phyloP scores from a whole-genome alignment of 2,888 invertebrate species.

The Cremastobaeus sp. region DNA sequence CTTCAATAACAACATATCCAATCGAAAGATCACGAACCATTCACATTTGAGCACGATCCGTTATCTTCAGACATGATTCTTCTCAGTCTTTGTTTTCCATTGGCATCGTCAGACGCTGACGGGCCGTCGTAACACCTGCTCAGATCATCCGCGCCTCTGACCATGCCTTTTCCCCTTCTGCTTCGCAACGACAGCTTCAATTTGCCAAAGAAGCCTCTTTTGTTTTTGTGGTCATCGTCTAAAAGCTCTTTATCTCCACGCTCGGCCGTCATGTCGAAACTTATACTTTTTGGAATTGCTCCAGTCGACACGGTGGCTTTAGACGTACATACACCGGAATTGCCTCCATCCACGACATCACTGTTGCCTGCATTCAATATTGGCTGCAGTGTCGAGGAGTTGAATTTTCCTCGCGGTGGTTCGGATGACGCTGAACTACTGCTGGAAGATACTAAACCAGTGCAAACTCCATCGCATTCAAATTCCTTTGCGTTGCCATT shows the following conservation, averaged over 20 bases:
- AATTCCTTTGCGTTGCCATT: slow-evolving; percentile 70
- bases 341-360: slow-evolving; percentile 64
- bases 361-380: slow-evolving; percentile 57
- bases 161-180: slow-evolving; percentile 81
- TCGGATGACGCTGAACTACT: slow-evolving; percentile 13
- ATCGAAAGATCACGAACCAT: slow-evolving; percentile 64
- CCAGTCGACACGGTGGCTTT: slow-evolving; percentile 84
- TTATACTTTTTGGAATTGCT: slow-evolving; percentile 94
- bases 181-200: slow-evolving; percentile 85
- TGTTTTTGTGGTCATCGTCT: slow-evolving; percentile 81
- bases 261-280: slow-evolving; percentile 93
- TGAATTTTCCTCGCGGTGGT: slow-evolving; percentile 14
- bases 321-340: slow-evolving; percentile 61
- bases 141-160: slow-evolving; percentile 77
- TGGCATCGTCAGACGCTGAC: slow-evolving; percentile 67
- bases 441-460: slow-evolving; percentile 35
- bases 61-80: slow-evolving; percentile 78
- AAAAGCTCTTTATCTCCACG: slow-evolving; percentile 83
- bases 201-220: slow-evolving; percentile 86
- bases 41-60: slow-evolving; percentile 68
- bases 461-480: slow-evolving; percentile 23
- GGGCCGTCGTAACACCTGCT: slow-evolving; percentile 74
- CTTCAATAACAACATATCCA: neutral
- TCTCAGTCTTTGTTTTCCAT: slow-evolving; percentile 71
- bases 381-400: slow-evolving; percentile 59